Conservation (phyloP, 2,888 invertebrate genomes). For the Ornithoptera priamus region DNA sequence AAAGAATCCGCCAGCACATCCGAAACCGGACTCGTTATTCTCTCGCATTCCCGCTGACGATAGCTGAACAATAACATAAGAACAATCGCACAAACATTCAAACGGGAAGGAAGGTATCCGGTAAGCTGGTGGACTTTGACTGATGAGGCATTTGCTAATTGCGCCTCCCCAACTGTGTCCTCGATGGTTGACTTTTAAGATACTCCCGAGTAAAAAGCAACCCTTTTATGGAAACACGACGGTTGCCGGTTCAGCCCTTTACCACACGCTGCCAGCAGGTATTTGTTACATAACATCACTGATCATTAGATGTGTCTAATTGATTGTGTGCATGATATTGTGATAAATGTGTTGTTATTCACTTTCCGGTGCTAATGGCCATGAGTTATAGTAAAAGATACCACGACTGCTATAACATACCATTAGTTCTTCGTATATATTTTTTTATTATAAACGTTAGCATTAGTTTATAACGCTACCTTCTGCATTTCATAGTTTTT, state of each 20-base stretch:
- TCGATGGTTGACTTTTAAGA: constrained; percentile 12
- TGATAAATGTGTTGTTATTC: background rate
- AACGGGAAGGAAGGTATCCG: constrained; percentile 1
- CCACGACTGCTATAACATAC: too few relatives aligned
- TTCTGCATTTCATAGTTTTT: too few relatives aligned
- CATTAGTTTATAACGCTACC: too few relatives aligned
- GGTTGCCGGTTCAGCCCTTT: constrained; percentile 5
- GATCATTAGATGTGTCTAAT: constrained; percentile 16
- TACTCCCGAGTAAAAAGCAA: constrained; percentile 9
- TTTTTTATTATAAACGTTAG: too few relatives aligned
- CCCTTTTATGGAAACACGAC: constrained; percentile 20
- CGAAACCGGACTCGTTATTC: background rate
- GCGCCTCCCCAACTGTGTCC: constrained; percentile 3
- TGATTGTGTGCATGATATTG: constrained; percentile 4
- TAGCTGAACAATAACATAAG: background rate
- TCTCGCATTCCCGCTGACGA: background rate
- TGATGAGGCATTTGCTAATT: constrained; percentile 25
- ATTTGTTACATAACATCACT: constrained; percentile 9
- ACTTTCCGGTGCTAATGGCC: constrained; percentile 3
- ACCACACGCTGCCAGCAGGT: background rate
- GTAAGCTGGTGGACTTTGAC: constrained; percentile 22
- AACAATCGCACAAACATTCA: background rate
- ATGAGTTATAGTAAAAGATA: too few relatives aligned
- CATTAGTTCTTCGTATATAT: too few relatives aligned
- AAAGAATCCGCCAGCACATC: too few relatives aligned